Conservation (phyloP, 2,113 vertebrate species). For the Danionella cerebrum region DNA sequence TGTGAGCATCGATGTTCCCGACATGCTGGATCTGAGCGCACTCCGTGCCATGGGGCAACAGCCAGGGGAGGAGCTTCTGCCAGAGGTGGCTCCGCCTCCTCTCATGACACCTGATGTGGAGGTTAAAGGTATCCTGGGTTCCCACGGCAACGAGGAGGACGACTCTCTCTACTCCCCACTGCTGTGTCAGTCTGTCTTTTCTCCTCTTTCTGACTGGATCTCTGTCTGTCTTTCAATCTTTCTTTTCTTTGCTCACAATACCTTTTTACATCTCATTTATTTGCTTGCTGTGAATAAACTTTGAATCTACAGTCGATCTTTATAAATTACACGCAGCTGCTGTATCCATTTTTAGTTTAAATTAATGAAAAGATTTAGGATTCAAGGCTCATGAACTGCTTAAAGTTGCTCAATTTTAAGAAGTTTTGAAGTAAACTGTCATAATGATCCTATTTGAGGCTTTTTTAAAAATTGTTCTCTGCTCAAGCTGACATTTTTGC, state of each 20-base stretch:
- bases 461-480: too few species aligned
- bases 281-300: not conserved
- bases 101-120: slow-evolving; percentile 95
- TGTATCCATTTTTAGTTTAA: too few species aligned
- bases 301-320: too few species aligned
- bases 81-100: slow-evolving; percentile 89
- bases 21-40: slow-evolving; percentile 85
- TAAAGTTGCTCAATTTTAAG: too few species aligned
- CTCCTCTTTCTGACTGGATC: slow-evolving; percentile 58
- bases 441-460: too few species aligned
- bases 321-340: too few species aligned
- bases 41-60: slow-evolving; percentile 84
- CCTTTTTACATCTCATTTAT: not conserved
- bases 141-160: slow-evolving; percentile 98
- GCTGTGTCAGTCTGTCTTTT: slow-evolving; percentile 98
- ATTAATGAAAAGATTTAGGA: too few species aligned
- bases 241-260: slow-evolving; percentile 40
- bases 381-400: too few species aligned
- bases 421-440: too few species aligned
- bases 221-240: slow-evolving; percentile 27
- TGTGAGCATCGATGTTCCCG: slow-evolving; percentile 95
- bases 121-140: slow-evolving; percentile 99
- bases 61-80: slow-evolving; percentile 91
- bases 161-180: slow-evolving; percentile 99
- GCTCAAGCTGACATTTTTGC: too few species aligned